phyloP scores from a whole-genome alignment of 1,140 invertebrate genomes.

The Zaprionus taronus region DNA sequence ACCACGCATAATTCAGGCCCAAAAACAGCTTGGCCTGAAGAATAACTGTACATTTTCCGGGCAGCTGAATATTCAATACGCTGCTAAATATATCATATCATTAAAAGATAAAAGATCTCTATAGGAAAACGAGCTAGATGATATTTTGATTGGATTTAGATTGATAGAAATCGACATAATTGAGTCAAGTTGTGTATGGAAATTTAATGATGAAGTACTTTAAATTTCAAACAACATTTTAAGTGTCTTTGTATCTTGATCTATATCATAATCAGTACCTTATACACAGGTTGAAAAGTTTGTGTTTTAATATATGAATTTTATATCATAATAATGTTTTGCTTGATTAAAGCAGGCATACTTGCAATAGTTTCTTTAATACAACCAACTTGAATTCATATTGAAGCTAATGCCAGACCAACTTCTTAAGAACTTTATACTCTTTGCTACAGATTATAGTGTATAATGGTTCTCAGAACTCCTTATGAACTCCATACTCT shows the following conservation, averaged over 20 bases:
- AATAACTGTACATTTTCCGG: neutral
- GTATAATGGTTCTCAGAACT: conserved; percentile 12
- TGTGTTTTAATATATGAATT: too few species aligned
- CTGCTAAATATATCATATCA: conserved; percentile 14
- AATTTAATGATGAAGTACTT: neutral
- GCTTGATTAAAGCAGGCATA: too few species aligned
- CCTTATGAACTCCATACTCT: too few species aligned
- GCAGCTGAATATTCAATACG: conserved; percentile 10
- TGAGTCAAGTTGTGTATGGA: neutral
- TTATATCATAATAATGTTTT: too few species aligned
- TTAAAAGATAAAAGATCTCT: neutral
- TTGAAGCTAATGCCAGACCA: too few species aligned
- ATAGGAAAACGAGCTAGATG: neutral
- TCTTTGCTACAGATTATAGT: neutral
- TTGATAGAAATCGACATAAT: neutral
- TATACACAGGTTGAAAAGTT: too few species aligned
- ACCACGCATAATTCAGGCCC: conserved; percentile 75
- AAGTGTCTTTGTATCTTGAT: neutral
- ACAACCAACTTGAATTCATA: too few species aligned
- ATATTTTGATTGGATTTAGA: conserved; percentile 9
- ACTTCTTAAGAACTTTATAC: too few species aligned
- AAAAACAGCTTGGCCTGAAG: conserved; percentile 14
- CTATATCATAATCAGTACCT: too few species aligned
- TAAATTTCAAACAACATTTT: neutral
- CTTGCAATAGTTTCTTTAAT: too few species aligned